phyloP scores from a whole-genome alignment of 53 echinoderm and acorn worm species.

The Mesocentrotus franciscanus region DNA sequence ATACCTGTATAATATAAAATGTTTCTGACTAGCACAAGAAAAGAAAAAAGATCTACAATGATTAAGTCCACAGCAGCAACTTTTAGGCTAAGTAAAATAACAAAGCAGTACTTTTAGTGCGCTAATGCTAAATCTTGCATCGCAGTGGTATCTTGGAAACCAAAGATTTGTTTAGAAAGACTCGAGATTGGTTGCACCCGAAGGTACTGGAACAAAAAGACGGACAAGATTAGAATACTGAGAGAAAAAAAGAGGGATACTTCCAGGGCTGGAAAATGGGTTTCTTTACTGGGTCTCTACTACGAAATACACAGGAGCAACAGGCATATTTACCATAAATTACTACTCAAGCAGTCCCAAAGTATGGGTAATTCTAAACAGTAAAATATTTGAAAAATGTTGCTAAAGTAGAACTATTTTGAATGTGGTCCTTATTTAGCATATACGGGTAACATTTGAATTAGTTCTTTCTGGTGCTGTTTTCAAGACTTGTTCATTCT shows the following conservation, averaged over 20 bases:
- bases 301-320: not conserved
- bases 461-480: too few relatives aligned
- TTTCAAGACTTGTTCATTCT: too few relatives aligned
- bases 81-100: not conserved
- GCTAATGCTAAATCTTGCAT: slow-evolving; percentile 20
- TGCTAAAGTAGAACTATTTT: not conserved
- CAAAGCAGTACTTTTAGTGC: not conserved
- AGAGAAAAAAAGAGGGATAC: not conserved
- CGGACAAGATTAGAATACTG: slow-evolving; percentile 35
- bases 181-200: not conserved
- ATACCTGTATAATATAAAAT: not conserved
- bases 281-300: not conserved
- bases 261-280: not conserved
- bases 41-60: not conserved
- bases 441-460: too few relatives aligned
- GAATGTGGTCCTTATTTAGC: too few relatives aligned
- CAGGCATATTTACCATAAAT: not conserved
- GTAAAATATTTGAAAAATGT: not conserved
- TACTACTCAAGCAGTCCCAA: not conserved
- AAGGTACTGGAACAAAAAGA: slow-evolving; percentile 36
- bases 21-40: not conserved
- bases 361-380: not conserved
- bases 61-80: not conserved
- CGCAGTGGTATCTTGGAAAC: slow-evolving; percentile 15
- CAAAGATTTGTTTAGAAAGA: slow-evolving; percentile 15